These are phyloP conservation scores for Apeira syringaria DNA, from an alignment of 2,888 invertebrate species.

Conservation along the genomic window DNA sequence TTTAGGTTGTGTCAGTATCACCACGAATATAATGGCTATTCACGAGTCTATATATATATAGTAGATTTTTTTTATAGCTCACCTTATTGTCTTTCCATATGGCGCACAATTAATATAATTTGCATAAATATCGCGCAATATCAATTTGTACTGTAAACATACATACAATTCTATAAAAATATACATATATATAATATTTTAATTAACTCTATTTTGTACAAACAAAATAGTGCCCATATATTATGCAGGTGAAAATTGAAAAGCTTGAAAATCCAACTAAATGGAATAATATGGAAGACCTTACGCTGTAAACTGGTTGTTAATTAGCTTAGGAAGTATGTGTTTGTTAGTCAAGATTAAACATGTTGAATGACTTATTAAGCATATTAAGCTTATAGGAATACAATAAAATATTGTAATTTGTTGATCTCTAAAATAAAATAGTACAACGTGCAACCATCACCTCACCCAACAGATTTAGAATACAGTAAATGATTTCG, in stretches of 20 bases:
- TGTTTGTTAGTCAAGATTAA: conserved; percentile 16
- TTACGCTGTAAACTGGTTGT: conserved; percentile 16
- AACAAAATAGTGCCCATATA: conserved; percentile 33
- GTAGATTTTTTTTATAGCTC: too few relatives aligned
- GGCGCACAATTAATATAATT: background rate
- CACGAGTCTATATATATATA: too few relatives aligned
- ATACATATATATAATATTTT: conserved; percentile 17
- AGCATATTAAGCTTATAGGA: conserved; percentile 18
- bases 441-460: conserved; percentile 27
- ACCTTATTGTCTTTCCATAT: too few relatives aligned
- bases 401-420: conserved; percentile 12
- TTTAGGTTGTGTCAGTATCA: too few relatives aligned
- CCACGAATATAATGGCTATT: too few relatives aligned
- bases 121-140: conserved; percentile 4
- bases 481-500: conserved; percentile 14
- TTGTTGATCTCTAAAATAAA: conserved; percentile 23
- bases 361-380: conserved; percentile 3
- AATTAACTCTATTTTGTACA: conserved; percentile 31
- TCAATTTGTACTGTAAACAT: conserved; percentile 31
- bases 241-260: conserved; percentile 26
- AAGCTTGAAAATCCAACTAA: conserved; percentile 20
- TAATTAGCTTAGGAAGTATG: conserved; percentile 7
- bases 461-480: conserved; percentile 9
- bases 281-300: conserved; percentile 31
- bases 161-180: conserved; percentile 21